phyloP scores from a whole-genome alignment of 1,140 invertebrate species.

The Philopotamus ludificatus region DNA sequence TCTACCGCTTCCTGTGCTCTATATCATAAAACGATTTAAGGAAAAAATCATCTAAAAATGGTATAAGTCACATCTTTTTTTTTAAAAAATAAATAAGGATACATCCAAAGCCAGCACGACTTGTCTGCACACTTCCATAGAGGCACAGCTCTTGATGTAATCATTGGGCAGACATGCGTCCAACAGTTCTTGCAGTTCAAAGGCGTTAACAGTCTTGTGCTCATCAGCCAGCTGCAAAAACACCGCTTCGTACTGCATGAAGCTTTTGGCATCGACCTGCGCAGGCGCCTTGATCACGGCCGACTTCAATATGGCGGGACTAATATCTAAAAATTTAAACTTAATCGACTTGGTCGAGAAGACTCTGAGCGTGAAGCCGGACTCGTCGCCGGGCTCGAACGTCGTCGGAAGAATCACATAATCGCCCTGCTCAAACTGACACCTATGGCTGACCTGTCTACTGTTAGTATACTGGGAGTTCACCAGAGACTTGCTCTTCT shows the following conservation, averaged over 20 bases:
- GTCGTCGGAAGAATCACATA: conserved; percentile 88
- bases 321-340: conserved; percentile 77
- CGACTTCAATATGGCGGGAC: conserved; percentile 69
- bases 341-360: conserved; percentile 80
- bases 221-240: conserved; percentile 90
- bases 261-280: conserved; percentile 66
- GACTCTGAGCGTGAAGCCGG: conserved; percentile 79
- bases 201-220: conserved; percentile 83
- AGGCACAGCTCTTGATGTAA: conserved; percentile 92
- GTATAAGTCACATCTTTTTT: neutral
- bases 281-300: conserved; percentile 73
- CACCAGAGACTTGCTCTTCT: conserved; percentile 82
- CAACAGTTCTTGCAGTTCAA: conserved; percentile 87
- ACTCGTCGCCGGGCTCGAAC: conserved; percentile 88
- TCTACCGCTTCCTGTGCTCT: conserved; percentile 78
- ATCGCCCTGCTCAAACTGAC: conserved; percentile 77
- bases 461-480: conserved; percentile 93
- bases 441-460: conserved; percentile 79
- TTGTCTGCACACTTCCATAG: conserved; percentile 87
- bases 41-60: conserved; percentile 40
- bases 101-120: conserved; percentile 86
- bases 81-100: conserved; percentile 50
- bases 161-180: conserved; percentile 92
- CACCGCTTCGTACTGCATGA: conserved; percentile 84
- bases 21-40: conserved; percentile 45